Conservation (phyloP, 1,140 invertebrate genomes). For the Panulirus ornatus region DNA sequence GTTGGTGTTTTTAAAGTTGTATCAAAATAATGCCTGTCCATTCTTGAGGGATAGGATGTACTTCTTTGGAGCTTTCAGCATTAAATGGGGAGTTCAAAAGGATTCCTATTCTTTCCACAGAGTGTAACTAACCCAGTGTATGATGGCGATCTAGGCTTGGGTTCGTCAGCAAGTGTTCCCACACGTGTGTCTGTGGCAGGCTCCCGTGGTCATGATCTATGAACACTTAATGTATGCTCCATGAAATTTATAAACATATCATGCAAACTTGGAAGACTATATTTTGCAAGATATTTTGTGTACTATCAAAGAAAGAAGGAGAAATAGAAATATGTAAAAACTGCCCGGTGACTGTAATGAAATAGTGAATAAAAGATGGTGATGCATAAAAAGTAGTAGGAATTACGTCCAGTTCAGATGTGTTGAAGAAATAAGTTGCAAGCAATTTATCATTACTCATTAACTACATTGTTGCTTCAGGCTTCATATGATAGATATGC, state of each 20-base stretch:
- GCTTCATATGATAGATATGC: background rate
- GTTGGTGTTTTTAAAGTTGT: background rate
- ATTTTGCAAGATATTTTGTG: background rate
- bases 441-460: no score
- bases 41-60: no score
- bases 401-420: no score
- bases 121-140: slow-evolving; percentile 65
- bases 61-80: no score
- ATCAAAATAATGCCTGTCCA: background rate
- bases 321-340: background rate
- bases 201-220: slow-evolving; percentile 39
- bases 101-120: slow-evolving; percentile 27
- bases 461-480: background rate
- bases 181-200: slow-evolving; percentile 57
- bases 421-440: no score
- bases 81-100: no score
- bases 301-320: background rate
- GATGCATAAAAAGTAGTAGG: background rate
- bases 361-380: background rate
- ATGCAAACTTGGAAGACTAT: no score
- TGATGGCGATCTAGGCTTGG: slow-evolving; percentile 56
- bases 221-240: background rate
- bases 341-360: background rate
- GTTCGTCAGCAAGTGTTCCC: slow-evolving; percentile 32
- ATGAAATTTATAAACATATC: background rate